Evolutionary conservation across 1,140 invertebrate species (phyloP).

Genomic region (Lucilia cuprina): DNA sequence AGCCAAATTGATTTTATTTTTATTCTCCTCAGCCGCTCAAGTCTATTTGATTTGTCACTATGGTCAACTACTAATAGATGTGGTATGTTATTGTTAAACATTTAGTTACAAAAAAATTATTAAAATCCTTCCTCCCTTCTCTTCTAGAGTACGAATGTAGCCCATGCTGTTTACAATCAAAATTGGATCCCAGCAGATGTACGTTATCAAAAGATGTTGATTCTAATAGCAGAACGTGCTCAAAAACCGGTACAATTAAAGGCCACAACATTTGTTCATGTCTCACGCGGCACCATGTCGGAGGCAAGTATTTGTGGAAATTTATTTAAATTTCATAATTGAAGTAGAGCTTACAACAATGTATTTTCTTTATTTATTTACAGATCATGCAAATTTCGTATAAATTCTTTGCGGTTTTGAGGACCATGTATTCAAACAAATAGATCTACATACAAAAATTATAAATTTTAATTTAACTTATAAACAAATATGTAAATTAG

Average conservation of each 20-base stretch:
- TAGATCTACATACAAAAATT: background rate
- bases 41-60: conserved; percentile 54
- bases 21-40: conserved; percentile 46
- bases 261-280: conserved; percentile 45
- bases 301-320: too few species aligned
- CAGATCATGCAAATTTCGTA: conserved; percentile 41
- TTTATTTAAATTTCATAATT: too few species aligned
- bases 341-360: too few species aligned
- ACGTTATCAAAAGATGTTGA: conserved; percentile 46
- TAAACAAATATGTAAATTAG: too few species aligned
- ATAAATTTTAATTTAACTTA: background rate
- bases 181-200: conserved; percentile 43
- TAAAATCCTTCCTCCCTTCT: background rate
- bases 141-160: conserved; percentile 42
- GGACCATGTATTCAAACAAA: conserved; percentile 36
- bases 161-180: conserved; percentile 45
- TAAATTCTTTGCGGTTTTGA: conserved; percentile 39
- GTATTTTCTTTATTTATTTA: conserved; percentile 1
- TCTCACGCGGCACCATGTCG: conserved; percentile 50
- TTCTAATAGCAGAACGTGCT: conserved; percentile 42
- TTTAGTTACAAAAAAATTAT: too few species aligned
- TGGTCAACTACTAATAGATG: conserved; percentile 49
- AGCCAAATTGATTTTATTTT: conserved; percentile 47
- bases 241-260: conserved; percentile 45
- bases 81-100: conserved; percentile 38